Evolutionary conservation across 2,113 vertebrate genomes (phyloP).

Genomic region (Corvus hawaiiensis): DNA sequence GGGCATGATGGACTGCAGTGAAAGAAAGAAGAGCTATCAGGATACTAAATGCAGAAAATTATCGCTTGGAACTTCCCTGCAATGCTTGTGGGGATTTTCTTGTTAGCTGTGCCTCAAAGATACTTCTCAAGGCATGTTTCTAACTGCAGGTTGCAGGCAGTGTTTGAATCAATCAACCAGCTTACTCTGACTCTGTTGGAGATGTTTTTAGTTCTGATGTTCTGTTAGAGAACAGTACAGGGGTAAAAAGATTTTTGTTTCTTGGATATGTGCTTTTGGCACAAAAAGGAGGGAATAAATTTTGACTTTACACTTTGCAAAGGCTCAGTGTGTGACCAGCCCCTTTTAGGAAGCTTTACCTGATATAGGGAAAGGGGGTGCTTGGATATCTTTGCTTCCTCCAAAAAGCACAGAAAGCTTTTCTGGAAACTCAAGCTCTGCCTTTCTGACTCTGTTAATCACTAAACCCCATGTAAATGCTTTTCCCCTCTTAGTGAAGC

Average conservation of each 20-base stretch:
- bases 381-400: not conserved
- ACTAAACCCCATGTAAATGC: not conserved
- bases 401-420: not conserved
- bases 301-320: not conserved
- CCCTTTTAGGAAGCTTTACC: not conserved
- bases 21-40: not conserved
- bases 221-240: not conserved
- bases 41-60: not conserved
- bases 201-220: not conserved
- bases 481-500: not conserved
- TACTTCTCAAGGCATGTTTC: not conserved
- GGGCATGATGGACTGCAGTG: not conserved
- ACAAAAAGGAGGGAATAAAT: not conserved
- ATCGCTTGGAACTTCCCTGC: not conserved
- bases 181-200: not conserved
- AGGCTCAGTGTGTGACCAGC: rapidly evolving
- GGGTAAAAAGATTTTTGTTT: not conserved
- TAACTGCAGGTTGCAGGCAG: not conserved
- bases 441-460: not conserved
- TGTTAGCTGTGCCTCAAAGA: not conserved
- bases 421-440: not conserved
- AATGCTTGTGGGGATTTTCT: not conserved
- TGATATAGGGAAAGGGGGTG: rapidly evolving
- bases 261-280: not conserved
- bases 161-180: not conserved